Evolutionary conservation across 2,888 invertebrate genomes (phyloP), one percentile per base, ranked within the genome.

Genomic region (Thecophora atra): DNA sequence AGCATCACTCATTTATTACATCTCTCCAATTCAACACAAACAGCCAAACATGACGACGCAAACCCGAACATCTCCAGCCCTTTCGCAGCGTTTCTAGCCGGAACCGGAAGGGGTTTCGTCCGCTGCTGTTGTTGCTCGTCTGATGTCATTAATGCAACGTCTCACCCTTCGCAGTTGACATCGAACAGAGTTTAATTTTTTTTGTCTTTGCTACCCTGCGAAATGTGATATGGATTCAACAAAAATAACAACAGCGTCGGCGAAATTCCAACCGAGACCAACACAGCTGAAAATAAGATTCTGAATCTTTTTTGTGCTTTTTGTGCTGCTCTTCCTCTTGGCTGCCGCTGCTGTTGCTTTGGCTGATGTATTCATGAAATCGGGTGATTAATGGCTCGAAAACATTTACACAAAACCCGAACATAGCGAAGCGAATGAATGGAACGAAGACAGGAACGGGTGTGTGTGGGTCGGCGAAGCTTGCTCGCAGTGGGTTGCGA

Each of bases 361-460:
- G 74, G 78, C 81, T 82, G 83, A 85, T 84, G 84, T 84, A 84
- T 84, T 84, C 84, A 83, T 84, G 84, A 83, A 85, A 85, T 83
- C 84, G 83, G 83, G 83, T 85, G 85, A 85, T 85, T 85, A 85
- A 85, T 85, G 85, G 84, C 83, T 84, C 80, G 83, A 84, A 83
- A 82, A 83, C 83, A 83, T 67, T 67, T 67, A 54, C 67, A 67
- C 67, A 67, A 54, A 44, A 54, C 37, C 44, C 64, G 24, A 67
- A 28, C 67, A 67, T 30, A 54, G 30, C 67, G 54, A 21, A 66
- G 52, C 66, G 66, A 66, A 65, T 65, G 64, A 47, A 47, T 51
- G 47, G 51, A 66, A 54, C 54, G 30, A 44, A 21, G 19, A 30
- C 8, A 17, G 19, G 13, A 17, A 44, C 17, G 54, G 44, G 44